These are phyloP conservation scores for Neolamprologus sp. DNA, from an alignment of 2,113 vertebrate species.

Conservation along the genomic window DNA sequence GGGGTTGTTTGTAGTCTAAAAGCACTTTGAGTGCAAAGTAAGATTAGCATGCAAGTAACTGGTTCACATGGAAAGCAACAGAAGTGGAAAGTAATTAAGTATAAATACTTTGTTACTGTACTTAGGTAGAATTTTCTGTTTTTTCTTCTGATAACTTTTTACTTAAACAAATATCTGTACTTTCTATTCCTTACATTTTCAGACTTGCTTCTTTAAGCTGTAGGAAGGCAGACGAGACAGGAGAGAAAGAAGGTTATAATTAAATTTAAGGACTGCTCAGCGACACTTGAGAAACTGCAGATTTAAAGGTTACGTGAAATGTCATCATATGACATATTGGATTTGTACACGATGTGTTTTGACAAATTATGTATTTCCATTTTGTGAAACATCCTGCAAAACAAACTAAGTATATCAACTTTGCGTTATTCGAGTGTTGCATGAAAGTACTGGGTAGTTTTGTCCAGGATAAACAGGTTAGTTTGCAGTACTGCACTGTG, in stretches of 20 bases:
- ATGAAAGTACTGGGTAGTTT: not conserved
- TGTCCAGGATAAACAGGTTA: not conserved
- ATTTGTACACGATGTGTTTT: not conserved
- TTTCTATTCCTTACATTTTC: not conserved
- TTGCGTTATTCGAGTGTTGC: rapidly evolving
- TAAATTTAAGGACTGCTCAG: not conserved
- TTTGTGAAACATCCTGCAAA: not conserved
- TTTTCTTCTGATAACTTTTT: not conserved
- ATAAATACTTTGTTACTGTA: not conserved
- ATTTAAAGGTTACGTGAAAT: not conserved
- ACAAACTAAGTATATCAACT: not conserved
- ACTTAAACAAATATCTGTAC: not conserved
- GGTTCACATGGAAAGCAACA: not conserved
- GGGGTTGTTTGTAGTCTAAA: not conserved
- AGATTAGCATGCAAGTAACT: not conserved
- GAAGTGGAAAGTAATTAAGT: not conserved
- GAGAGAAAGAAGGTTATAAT: not conserved
- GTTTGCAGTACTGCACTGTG: not conserved
- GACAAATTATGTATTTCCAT: not conserved
- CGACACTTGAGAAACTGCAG: not conserved
- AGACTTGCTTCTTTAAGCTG: not conserved
- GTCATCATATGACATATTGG: not conserved
- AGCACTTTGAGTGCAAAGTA: not conserved
- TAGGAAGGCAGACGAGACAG: not conserved
- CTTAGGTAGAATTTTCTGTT: not conserved